Evolutionary conservation across 2,797 vertebrate species (phyloP).

Genomic region (Choloepus didactylus): DNA sequence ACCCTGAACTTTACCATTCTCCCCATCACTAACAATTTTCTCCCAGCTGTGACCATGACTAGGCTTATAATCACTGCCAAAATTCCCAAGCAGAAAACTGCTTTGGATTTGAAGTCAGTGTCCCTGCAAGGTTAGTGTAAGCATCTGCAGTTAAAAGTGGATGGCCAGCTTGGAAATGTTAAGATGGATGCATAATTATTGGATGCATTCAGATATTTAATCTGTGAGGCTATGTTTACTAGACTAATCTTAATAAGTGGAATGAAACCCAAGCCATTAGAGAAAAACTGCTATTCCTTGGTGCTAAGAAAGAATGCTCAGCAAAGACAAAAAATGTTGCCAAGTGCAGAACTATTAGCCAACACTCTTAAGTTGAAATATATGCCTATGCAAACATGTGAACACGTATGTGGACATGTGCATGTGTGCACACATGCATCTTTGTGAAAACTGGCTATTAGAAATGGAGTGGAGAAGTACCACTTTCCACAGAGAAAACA

Average conservation of each 20-base stretch:
- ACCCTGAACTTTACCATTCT: background rate
- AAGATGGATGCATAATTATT: slow-evolving; percentile 50
- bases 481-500: background rate
- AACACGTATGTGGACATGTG: rapidly evolving
- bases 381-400: rapidly evolving
- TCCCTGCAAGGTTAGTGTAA: slow-evolving; percentile 71
- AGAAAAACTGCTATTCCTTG: background rate
- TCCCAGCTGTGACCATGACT: slow-evolving; percentile 44
- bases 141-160: slow-evolving; percentile 66
- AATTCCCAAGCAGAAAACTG: slow-evolving; percentile 76
- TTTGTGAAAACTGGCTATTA: background rate
- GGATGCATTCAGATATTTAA: slow-evolving; percentile 59
- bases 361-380: background rate
- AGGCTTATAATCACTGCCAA: slow-evolving; percentile 65
- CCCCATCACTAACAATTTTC: background rate
- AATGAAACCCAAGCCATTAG: background rate
- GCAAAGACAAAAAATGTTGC: slow-evolving; percentile 50
- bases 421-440: background rate
- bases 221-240: slow-evolving; percentile 35
- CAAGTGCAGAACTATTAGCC: background rate
- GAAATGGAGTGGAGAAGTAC: background rate
- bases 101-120: slow-evolving; percentile 63
- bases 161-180: slow-evolving; percentile 68
- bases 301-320: slow-evolving; percentile 60
- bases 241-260: slow-evolving; percentile 1